Conservation (phyloP, 2,888 invertebrate species). For the Harpalus rubripes region DNA sequence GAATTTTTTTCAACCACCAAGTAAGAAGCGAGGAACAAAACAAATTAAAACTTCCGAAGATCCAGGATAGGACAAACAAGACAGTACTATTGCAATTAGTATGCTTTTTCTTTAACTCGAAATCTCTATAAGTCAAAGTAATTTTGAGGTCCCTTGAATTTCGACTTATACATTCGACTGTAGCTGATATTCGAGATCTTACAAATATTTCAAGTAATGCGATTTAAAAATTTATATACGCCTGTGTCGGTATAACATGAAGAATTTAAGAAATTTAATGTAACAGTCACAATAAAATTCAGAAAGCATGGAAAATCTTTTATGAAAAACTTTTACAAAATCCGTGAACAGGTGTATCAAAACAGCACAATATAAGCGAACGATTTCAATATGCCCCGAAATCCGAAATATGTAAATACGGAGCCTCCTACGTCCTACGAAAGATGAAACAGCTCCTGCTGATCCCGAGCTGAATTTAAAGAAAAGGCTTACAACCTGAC, state of each 20-base stretch:
- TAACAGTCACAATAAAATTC: slow-evolving; percentile 4
- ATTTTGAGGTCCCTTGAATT: too few relatives aligned
- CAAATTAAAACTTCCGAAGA: too few relatives aligned
- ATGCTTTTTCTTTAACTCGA: too few relatives aligned
- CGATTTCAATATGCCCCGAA: slow-evolving; percentile 58
- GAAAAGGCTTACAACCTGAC: slow-evolving; percentile 54
- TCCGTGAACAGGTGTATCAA: slow-evolving; percentile 42
- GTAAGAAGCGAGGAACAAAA: too few relatives aligned
- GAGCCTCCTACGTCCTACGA: slow-evolving; percentile 16
- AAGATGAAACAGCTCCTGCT: slow-evolving; percentile 26
- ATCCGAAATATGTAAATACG: slow-evolving; percentile 60
- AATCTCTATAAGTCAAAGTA: too few relatives aligned
- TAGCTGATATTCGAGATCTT: too few relatives aligned
- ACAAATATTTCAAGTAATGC: too few relatives aligned
- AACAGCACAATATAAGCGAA: slow-evolving; percentile 59
- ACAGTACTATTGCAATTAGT: too few relatives aligned
- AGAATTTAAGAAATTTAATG: slow-evolving; percentile 12
- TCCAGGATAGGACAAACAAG: too few relatives aligned
- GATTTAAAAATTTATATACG: background rate
- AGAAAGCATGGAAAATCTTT: background rate
- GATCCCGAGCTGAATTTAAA: slow-evolving; percentile 41
- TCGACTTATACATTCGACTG: too few relatives aligned
- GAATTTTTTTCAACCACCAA: too few relatives aligned
- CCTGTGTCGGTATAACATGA: background rate
- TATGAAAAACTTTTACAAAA: slow-evolving; percentile 49